Percentiles rank a stretch among this genome's conserved stretches.
phyloP scores from a whole-genome alignment of 2,797 vertebrate genomes.

The Platyrinchus mystaceus region DNA sequence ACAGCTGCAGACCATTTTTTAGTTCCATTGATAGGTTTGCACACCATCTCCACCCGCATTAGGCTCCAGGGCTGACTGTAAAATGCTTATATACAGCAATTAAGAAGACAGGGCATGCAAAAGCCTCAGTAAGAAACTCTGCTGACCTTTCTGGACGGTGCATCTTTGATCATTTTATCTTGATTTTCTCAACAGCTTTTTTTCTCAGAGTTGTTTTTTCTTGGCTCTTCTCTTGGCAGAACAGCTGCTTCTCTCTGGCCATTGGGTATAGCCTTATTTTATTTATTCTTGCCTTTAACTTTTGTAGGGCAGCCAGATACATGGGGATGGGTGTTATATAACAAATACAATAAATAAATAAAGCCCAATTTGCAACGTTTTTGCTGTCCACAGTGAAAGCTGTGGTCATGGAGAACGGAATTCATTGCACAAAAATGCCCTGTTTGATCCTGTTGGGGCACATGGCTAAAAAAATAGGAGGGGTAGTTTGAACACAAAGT shows the following conservation, averaged over 20 bases:
- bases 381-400: constrained; percentile 51
- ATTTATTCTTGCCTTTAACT: constrained; percentile 52
- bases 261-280: constrained; percentile 50
- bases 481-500: not conserved
- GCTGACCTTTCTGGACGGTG: not conserved
- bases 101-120: not conserved
- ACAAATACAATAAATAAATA: constrained; percentile 70
- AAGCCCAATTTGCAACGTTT: constrained; percentile 39
- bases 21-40: not conserved
- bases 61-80: not conserved
- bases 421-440: constrained; percentile 60
- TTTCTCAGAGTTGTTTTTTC: constrained; percentile 30
- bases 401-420: constrained; percentile 67
- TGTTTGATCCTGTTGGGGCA: constrained; percentile 54
- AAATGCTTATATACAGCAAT: not conserved
- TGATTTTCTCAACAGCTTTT: constrained; percentile 23
- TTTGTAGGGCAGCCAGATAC: constrained; percentile 65
- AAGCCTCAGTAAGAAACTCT: not conserved
- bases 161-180: constrained; percentile 52
- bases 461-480: constrained; percentile 27
- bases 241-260: constrained; percentile 43
- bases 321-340: constrained; percentile 68
- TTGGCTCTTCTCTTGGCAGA: constrained; percentile 58
- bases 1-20: not conserved
- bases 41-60: not conserved